phyloP scores from a whole-genome alignment of 2,113 vertebrate genomes.

The Brevimyrus niger region DNA sequence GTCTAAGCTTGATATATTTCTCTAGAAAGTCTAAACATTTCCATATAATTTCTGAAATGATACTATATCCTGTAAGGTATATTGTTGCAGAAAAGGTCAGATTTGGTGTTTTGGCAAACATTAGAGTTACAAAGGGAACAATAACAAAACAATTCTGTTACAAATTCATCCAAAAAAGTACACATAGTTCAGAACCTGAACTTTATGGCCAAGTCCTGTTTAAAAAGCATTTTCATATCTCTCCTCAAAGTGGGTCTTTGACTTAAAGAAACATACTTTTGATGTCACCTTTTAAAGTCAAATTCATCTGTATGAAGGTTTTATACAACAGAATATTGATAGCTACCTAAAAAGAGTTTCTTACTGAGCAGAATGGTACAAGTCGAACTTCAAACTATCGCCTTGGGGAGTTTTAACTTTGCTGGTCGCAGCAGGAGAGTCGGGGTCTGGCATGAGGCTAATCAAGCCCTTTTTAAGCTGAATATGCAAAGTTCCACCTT shows the following conservation, averaged over 20 bases:
- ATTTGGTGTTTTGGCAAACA: background rate
- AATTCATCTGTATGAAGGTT: background rate
- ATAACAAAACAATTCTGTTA: background rate
- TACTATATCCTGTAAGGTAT: slow-evolving; percentile 33
- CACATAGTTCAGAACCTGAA: background rate
- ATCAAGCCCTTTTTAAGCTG: slow-evolving; percentile 33
- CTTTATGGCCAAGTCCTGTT: background rate
- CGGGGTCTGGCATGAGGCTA: slow-evolving; percentile 32
- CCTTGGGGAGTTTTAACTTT: slow-evolving; percentile 22
- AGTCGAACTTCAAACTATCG: slow-evolving; percentile 26
- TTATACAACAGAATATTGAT: background rate
- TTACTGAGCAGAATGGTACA: background rate
- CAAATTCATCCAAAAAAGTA: background rate
- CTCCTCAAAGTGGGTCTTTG: background rate
- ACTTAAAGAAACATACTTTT: background rate
- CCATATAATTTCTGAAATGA: background rate
- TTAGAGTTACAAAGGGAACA: background rate
- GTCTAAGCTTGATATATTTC: background rate
- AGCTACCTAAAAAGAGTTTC: background rate
- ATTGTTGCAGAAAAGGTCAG: slow-evolving; percentile 20
- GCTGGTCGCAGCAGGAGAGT: slow-evolving; percentile 24
- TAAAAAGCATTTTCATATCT: background rate
- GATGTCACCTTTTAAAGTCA: background rate
- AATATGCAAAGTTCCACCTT: background rate
- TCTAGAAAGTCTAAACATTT: background rate